Percentiles rank a stretch among this genome's conserved stretches.
Evolutionary conservation across 2,888 invertebrate genomes (phyloP).

Genomic region (Ceramica pisi): DNA sequence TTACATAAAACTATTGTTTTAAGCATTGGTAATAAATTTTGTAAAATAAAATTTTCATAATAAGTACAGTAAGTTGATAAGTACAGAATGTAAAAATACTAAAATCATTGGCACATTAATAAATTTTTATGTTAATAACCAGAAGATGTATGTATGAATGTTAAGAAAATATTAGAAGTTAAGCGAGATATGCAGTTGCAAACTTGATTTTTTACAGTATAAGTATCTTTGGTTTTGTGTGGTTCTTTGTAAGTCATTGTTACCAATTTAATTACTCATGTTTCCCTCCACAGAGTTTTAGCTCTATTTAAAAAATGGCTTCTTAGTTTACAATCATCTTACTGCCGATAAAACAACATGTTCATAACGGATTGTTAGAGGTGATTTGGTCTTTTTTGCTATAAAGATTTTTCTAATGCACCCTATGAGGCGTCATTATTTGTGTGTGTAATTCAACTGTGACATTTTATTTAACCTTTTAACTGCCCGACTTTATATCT

Average conservation of each 20-base stretch:
- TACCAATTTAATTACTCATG: constrained; percentile 43
- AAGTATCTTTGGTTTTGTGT: constrained; percentile 17
- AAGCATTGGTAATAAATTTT: constrained; percentile 17
- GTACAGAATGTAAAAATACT: constrained; percentile 22
- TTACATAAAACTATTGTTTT: constrained; percentile 21
- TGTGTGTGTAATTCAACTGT: background rate
- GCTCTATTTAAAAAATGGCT: constrained; percentile 7
- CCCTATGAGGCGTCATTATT: constrained; percentile 1
- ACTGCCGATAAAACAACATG: background rate
- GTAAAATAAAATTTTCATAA: constrained; percentile 15
- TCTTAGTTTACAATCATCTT: constrained; percentile 6
- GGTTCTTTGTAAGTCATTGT: constrained; percentile 33
- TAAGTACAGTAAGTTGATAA: constrained; percentile 50
- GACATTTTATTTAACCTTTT: constrained; percentile 1
- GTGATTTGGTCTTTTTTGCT: constrained; percentile 2
- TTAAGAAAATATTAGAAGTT: constrained; percentile 3
- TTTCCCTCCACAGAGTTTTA: constrained; percentile 19
- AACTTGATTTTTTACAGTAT: constrained; percentile 3
- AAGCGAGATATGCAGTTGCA: constrained; percentile 3
- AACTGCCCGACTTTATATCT: no score
- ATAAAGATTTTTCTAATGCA: constrained; percentile 6
- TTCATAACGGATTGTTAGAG: constrained; percentile 9
- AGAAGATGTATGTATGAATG: background rate
- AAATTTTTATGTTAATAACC: constrained; percentile 6
- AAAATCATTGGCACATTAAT: constrained; percentile 3